Evolutionary conservation across 2,797 vertebrate genomes (phyloP).

Genomic region (Galagoides demidoff): DNA sequence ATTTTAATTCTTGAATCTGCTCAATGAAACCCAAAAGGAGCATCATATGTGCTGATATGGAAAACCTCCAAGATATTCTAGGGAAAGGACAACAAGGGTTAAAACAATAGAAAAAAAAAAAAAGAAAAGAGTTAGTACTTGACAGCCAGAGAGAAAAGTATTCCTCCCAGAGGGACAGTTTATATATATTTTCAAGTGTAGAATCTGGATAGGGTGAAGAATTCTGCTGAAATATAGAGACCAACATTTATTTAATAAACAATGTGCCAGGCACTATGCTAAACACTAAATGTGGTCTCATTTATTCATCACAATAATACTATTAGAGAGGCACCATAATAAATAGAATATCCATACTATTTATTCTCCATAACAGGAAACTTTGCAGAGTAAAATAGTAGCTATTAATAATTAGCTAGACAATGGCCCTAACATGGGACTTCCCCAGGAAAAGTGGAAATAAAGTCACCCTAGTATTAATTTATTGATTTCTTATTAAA

Average conservation of each 20-base stretch:
- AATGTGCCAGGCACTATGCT: not conserved
- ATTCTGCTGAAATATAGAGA: not conserved
- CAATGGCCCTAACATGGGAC: not conserved
- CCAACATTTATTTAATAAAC: not conserved
- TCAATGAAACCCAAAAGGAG: not conserved
- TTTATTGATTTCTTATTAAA: not conserved
- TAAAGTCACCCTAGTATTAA: not conserved
- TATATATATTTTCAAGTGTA: conserved; percentile 5
- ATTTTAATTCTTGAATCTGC: not conserved
- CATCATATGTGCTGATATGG: not conserved
- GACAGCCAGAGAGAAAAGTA: not conserved
- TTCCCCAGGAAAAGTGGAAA: not conserved
- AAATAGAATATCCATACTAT: not conserved
- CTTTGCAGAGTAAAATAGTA: not conserved
- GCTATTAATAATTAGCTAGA: conserved; percentile 21
- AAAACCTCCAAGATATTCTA: not conserved
- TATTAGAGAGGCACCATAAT: not conserved
- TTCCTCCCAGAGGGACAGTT: not conserved
- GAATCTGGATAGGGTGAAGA: not conserved
- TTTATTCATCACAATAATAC: conserved; percentile 13
- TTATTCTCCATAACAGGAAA: not conserved
- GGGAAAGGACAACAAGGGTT: not conserved
- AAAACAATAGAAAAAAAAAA: not conserved
- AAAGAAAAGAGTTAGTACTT: not conserved
- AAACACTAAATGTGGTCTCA: not conserved